These are phyloP conservation scores for Heliocidaris tuberculata DNA, from an alignment of 35 echinoderm and acorn worm species.

Conservation along the genomic window DNA sequence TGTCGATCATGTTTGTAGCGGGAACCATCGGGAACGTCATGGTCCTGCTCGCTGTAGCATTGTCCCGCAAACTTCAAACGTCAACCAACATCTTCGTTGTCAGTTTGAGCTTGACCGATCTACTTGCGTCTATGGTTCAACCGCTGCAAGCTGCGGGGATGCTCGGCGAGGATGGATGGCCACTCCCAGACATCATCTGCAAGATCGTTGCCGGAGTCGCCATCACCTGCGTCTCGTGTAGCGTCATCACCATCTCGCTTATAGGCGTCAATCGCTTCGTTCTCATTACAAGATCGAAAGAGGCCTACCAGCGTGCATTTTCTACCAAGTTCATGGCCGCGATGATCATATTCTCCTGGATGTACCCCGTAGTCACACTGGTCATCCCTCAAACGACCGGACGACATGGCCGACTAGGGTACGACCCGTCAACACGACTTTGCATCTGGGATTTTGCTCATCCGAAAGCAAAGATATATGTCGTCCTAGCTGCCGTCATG, in stretches of 20 bases:
- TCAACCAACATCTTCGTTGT: constrained; percentile 50
- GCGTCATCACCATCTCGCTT: constrained; percentile 21
- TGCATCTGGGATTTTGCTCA: neutral
- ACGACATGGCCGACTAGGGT: constrained; percentile 31
- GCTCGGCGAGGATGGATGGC: neutral
- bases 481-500: constrained; percentile 39
- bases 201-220: neutral
- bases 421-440: neutral
- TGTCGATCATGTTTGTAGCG: neutral
- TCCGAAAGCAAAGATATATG: constrained; percentile 2
- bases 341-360: constrained; percentile 37
- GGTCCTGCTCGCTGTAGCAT: constrained; percentile 38
- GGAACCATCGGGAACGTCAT: constrained; percentile 46
- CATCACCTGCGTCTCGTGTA: constrained; percentile 11
- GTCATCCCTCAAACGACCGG: neutral
- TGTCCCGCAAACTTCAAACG: constrained; percentile 52
- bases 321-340: neutral
- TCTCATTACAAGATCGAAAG: constrained; percentile 25
- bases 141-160: neutral
- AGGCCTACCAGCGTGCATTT: neutral
- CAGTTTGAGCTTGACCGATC: constrained; percentile 50
- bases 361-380: constrained; percentile 38
- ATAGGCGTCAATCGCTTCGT: constrained; percentile 41
- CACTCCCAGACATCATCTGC: neutral
- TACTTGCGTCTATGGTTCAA: neutral